These are phyloP conservation scores for Amphimallon solstitiale DNA, from an alignment of 2,888 invertebrate genomes.

Conservation along the genomic window DNA sequence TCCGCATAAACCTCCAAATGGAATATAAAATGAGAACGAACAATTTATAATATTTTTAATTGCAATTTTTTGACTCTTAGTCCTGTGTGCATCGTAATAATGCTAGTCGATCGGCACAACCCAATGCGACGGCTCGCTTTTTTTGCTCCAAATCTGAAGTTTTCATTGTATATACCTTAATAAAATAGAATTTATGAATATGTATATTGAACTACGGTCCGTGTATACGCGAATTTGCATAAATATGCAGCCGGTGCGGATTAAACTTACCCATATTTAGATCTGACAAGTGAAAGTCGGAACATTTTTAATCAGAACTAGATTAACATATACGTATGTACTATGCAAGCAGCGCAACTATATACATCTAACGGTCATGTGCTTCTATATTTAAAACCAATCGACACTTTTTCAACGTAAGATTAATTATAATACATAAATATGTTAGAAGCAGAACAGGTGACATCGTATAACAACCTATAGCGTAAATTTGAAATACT, in stretches of 20 bases:
- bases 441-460: background rate
- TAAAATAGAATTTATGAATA: constrained; percentile 36
- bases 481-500: too few species aligned
- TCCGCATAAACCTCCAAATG: constrained; percentile 7
- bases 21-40: constrained; percentile 11
- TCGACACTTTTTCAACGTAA: background rate
- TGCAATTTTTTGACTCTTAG: constrained; percentile 16
- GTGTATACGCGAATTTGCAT: constrained; percentile 34
- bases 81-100: background rate
- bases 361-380: too few species aligned
- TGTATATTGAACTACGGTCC: constrained; percentile 29
- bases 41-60: constrained; percentile 23
- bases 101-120: background rate
- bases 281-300: constrained; percentile 38
- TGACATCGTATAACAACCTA: background rate
- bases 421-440: background rate
- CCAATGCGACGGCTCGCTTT: background rate
- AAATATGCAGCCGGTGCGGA: constrained; percentile 35
- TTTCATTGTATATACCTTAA: constrained; percentile 28
- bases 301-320: constrained; percentile 32
- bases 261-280: constrained; percentile 38
- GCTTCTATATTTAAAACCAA: too few species aligned
- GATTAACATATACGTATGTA: constrained; percentile 29
- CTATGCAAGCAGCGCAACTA: constrained; percentile 2
- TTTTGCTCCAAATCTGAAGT: constrained; percentile 22